Percentiles rank a stretch among this genome's conserved stretches.
Conservation (phyloP, 2,797 vertebrate species). For the Halcyon leucocephala region DNA sequence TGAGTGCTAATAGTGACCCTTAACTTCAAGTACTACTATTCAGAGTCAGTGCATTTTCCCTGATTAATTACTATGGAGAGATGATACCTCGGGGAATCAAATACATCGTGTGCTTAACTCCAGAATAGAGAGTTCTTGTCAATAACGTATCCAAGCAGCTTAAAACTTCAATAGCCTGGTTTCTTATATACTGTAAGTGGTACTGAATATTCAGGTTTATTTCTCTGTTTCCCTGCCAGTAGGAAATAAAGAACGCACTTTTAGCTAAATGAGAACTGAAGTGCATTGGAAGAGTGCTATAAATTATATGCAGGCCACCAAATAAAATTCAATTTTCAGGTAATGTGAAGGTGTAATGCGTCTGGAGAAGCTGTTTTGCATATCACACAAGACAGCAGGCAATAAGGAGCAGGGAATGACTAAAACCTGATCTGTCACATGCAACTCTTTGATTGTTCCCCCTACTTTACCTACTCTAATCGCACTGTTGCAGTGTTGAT, state of each 20-base stretch:
- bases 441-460: slow-evolving; percentile 66
- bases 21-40: slow-evolving; percentile 30
- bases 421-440: slow-evolving; percentile 70
- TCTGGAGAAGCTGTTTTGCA: slow-evolving; percentile 76
- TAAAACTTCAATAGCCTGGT: neutral
- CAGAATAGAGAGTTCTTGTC: slow-evolving; percentile 32
- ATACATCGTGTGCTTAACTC: slow-evolving; percentile 13
- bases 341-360: slow-evolving; percentile 67
- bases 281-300: slow-evolving; percentile 69
- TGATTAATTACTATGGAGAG: slow-evolving; percentile 22
- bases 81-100: slow-evolving; percentile 37
- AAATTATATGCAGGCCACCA: slow-evolving; percentile 77
- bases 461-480: slow-evolving; percentile 76
- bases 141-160: neutral
- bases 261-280: slow-evolving; percentile 75
- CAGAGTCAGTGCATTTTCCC: neutral
- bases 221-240: slow-evolving; percentile 61
- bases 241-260: slow-evolving; percentile 73
- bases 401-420: slow-evolving; percentile 66
- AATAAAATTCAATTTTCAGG: slow-evolving; percentile 83
- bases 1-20: neutral
- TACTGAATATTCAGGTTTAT: slow-evolving; percentile 42
- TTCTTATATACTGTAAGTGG: slow-evolving; percentile 24
- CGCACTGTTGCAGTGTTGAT: slow-evolving; percentile 77
- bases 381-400: slow-evolving; percentile 80